Evolutionary conservation across 2,888 invertebrate species (phyloP).

Genomic region (Apocheima hispidaria): DNA sequence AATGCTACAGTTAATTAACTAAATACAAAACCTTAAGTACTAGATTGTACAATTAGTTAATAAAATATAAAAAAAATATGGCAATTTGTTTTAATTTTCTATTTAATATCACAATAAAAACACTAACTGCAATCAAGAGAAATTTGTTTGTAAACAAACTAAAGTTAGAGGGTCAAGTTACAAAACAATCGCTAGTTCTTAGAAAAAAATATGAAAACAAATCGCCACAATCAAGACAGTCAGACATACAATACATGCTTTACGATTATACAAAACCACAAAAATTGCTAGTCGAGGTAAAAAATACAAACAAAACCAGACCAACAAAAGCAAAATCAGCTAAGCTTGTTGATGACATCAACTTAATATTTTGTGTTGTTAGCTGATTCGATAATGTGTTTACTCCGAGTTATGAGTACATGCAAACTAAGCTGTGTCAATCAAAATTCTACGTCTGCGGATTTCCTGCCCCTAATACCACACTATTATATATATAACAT

Average conservation of each 20-base stretch:
- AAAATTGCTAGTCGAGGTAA: neutral
- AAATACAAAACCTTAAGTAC: neutral
- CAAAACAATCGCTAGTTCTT: neutral
- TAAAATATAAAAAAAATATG: neutral
- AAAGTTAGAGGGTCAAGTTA: neutral
- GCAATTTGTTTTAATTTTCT: neutral
- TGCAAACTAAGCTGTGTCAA: neutral
- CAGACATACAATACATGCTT: slow-evolving; percentile 4
- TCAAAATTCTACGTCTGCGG: neutral
- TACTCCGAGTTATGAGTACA: neutral
- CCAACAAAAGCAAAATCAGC: neutral
- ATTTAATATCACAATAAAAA: neutral
- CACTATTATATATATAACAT: neutral
- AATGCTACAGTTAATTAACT: neutral
- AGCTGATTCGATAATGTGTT: slow-evolving; percentile 2
- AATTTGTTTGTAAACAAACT: neutral
- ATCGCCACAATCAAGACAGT: neutral
- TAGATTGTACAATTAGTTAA: neutral
- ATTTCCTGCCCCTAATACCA: neutral
- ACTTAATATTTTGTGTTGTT: neutral
- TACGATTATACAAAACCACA: slow-evolving; percentile 5
- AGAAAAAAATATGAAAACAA: neutral
- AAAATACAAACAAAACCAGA: slow-evolving; percentile 1
- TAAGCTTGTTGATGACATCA: slow-evolving; percentile 2
- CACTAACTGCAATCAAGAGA: neutral